Evolutionary conservation across 2,888 invertebrate genomes (phyloP).

Genomic region (Netelia virgata): DNA sequence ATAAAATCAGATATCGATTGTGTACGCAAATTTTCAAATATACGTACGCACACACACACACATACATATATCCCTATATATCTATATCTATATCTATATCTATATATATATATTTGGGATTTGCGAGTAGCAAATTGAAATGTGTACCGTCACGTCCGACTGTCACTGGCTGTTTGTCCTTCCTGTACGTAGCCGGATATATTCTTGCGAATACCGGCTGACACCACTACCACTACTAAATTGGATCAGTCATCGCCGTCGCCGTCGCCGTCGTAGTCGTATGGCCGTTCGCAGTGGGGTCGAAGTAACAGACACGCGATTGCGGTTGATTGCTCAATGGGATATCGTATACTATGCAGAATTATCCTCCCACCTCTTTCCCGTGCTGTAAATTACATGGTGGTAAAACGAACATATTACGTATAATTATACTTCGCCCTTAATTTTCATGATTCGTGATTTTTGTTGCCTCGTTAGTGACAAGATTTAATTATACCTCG

Average conservation of each 20-base stretch:
- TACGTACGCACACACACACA: not conserved
- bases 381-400: too few species aligned
- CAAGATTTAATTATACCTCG: too few species aligned
- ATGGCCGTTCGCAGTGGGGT: not conserved
- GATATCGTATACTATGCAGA: not conserved
- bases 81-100: not conserved
- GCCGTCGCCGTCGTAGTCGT: not conserved
- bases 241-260: constrained; percentile 7
- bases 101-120: not conserved
- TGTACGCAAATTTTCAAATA: not conserved
- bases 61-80: not conserved
- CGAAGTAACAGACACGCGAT: not conserved
- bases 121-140: constrained; percentile 13
- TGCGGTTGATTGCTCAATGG: not conserved
- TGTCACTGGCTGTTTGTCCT: constrained; percentile 6
- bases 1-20: not conserved
- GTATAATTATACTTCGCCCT: too few species aligned
- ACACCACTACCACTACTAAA: not conserved
- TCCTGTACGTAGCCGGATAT: not conserved
- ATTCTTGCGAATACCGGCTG: constrained; percentile 14
- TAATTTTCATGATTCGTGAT: too few species aligned
- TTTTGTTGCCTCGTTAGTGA: too few species aligned
- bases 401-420: too few species aligned
- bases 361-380: not conserved
- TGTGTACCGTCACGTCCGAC: constrained; percentile 15